Base-by-base conservation (phyloP, 92 coral and sea anemone genomes). In the Zoanthus gigantus region DNA sequence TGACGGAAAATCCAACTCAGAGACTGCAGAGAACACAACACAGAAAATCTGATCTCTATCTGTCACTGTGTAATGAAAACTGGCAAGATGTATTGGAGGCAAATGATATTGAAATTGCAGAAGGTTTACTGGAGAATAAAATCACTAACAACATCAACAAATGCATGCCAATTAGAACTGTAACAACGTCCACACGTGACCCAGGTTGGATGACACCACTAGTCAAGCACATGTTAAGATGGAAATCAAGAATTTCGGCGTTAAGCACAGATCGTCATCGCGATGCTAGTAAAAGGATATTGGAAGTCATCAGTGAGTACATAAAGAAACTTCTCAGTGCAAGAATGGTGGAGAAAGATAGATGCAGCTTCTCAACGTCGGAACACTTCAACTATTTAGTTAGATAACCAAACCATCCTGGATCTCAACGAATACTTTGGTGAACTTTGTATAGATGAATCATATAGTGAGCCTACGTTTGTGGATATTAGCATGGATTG, bases 151-250 rank as follows among this genome's bases (percentile, higher is more conserved):
- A 47, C 52, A 47, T 60, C 67, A 60, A 90, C 79, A 71, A 66
- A 69, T 90, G 90, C 75, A 23, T 90, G 78, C 94, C 92, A 7
- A 30, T 77, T 2, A 71, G 79, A 74, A 77, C 78, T 48, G 90
- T 89, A 32, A 47, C 85, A 14, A 65, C 82, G 82, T 91, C 93
- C 18, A 47, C 93, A 16, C 73, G 93, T 11, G 88, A 87, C 67
- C 93, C 93, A 30, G 53, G 66, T 53, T 87, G 91, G 93, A 87
- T 91, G 88, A 50, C 86, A 60, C 88, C 71, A 23, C 86, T 91
- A 5, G 71, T 88, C 12, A 91, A 88, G 58, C 37, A 54, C 15
- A 87, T 91, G 91, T 47, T 88, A 47, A 88, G 83, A 83, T 31
- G 61, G 61, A 90, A 86, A 65, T 87, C 90, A 48, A 90, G 93